Evolutionary conservation across 1,140 invertebrate species (phyloP).

Genomic region (Thaumatotibia leucotreta): DNA sequence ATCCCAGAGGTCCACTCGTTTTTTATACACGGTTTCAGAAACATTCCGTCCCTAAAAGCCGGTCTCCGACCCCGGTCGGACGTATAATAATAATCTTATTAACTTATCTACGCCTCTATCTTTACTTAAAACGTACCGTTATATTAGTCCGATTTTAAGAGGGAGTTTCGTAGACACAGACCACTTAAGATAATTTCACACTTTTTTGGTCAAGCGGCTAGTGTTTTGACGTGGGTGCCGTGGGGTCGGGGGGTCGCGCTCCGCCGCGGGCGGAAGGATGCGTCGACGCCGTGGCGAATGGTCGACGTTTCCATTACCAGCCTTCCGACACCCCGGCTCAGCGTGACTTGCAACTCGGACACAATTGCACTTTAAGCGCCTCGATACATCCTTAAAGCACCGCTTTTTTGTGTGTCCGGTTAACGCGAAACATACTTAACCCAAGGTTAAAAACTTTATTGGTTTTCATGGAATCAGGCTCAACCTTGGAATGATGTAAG

Average conservation of each 20-base stretch:
- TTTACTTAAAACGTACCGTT: conserved; percentile 73
- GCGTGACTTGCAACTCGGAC: conserved; percentile 40
- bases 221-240: conserved; percentile 51
- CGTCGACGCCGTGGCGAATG: conserved; percentile 56
- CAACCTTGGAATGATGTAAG: no score
- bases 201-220: conserved; percentile 50
- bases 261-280: conserved; percentile 42
- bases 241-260: conserved; percentile 25
- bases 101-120: conserved; percentile 72
- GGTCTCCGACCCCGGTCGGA: conserved; percentile 57
- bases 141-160: conserved; percentile 63
- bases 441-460: no score
- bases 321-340: conserved; percentile 15
- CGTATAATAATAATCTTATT: conserved; percentile 75
- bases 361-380: not conserved
- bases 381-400: not conserved
- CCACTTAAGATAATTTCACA: conserved; percentile 72
- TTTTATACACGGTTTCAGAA: conserved; percentile 71
- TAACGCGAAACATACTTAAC: no score
- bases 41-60: conserved; percentile 69
- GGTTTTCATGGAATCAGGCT: no score
- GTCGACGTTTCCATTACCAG: conserved; percentile 48
- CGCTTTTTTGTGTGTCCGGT: no score
- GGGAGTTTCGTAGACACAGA: conserved; percentile 54
- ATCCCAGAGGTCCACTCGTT: conserved; percentile 57